phyloP scores from a whole-genome alignment of 2,113 vertebrate species.

The Halcyon senegalensis region DNA sequence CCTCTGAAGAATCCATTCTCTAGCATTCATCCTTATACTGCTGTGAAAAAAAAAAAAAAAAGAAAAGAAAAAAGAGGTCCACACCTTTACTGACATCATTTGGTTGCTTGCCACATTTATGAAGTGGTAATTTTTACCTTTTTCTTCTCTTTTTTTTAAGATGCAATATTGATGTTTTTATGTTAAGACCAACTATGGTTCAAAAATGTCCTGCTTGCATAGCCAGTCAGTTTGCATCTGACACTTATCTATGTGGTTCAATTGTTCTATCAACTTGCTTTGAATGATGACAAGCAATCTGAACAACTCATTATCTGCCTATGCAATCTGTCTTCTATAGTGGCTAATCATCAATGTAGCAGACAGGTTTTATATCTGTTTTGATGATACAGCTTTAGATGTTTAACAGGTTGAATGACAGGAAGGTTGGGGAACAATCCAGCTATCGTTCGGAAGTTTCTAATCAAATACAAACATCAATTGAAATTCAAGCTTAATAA shows the following conservation, averaged over 20 bases:
- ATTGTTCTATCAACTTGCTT: neutral
- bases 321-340: neutral
- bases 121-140: neutral
- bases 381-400: neutral
- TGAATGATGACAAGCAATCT: neutral
- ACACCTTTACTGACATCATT: neutral
- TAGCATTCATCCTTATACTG: neutral
- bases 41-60: neutral
- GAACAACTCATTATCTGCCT: neutral
- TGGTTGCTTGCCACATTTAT: neutral
- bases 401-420: neutral
- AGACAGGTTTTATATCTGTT: neutral
- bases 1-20: neutral
- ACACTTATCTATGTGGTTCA: neutral
- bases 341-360: neutral
- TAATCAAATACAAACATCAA: neutral
- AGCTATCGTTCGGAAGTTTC: neutral
- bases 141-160: neutral
- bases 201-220: neutral
- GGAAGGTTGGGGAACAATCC: neutral
- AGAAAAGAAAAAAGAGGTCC: neutral
- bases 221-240: neutral
- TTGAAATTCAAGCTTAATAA: neutral
- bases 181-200: neutral
- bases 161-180: neutral